Base-by-base conservation (phyloP, 2,113 vertebrate species). In the Hiodon tergisus region DNA sequence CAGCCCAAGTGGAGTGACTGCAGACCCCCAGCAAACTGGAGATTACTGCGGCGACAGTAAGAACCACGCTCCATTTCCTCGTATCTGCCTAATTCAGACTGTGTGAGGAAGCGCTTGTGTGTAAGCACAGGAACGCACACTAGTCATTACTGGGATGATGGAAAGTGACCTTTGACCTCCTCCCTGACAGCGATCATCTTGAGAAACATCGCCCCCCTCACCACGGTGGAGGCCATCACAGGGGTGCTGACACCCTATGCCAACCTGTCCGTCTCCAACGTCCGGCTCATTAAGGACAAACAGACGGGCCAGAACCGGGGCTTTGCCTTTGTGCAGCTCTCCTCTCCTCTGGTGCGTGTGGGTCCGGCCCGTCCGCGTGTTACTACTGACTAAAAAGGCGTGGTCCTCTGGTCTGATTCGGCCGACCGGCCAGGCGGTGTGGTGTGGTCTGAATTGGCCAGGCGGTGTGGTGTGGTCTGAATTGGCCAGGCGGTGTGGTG, bases 1-100 rank as follows among this genome's bases (percentile, higher is more conserved):
- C 90, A 87, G 85, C 89, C 50, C 94, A 86, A 69, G 88, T 77
- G 93, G 94, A 86, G 84, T 75, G 73, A 68, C 88, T 81, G 84
- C 94, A 68, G 96, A 98, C 78, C 86, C 89, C 1, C 94, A 94
- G 70, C 91, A 94, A 73, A 93, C 90, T 60, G 93, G 93, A 73
- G 96, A 99, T 86, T 98, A 98, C 87, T 98, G 94, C 82, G 97
- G 96, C 78, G 96, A 99, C 78, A 99, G 97, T 99, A 94, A 95
- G 96, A 82, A 50, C 13, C 13, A 73, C 46, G 31, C 55, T 71
- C 31, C 16, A 46, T 75, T 46, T 48, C 59, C 47, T 72, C 47
- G 31, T 31, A 31, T 31, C 31, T 31, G 31, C 31, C 31, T 31
- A 31, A 31, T 31, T 31, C 31, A 31, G 31, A 31, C 1, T 31